Conservation (phyloP, 2,797 vertebrate species). For the Rhinogobio ventralis region DNA sequence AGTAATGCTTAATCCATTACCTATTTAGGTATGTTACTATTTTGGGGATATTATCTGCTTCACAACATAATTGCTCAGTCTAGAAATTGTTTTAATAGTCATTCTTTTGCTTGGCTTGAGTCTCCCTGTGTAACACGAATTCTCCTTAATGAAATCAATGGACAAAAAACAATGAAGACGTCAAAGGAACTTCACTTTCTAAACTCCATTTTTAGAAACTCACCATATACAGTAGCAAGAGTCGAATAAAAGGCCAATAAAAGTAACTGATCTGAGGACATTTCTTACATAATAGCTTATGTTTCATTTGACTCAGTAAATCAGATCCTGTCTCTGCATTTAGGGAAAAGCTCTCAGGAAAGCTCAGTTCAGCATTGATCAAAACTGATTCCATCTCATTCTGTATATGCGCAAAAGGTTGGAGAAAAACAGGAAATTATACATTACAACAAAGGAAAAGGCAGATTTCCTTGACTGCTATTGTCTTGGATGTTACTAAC, state of each 20-base stretch:
- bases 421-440: conserved; percentile 26
- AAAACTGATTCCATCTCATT: background rate
- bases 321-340: conserved; percentile 9
- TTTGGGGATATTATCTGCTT: conserved; percentile 31
- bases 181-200: background rate
- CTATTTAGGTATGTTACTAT: conserved; percentile 41
- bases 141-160: conserved; percentile 26
- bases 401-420: background rate
- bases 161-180: background rate
- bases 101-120: conserved; percentile 18
- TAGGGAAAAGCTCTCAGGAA: conserved; percentile 4
- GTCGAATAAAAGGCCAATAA: background rate
- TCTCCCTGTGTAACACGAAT: conserved; percentile 20
- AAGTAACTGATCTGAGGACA: background rate
- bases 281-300: background rate
- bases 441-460: conserved; percentile 37
- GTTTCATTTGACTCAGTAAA: conserved; percentile 13
- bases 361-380: conserved; percentile 10
- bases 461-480: conserved; percentile 63
- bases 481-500: conserved; percentile 78
- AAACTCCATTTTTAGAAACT: background rate
- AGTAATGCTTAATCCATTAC: conserved; percentile 2
- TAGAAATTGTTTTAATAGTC: conserved; percentile 43
- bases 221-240: background rate
- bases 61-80: conserved; percentile 9